phyloP scores from a whole-genome alignment of 1,140 invertebrate species.

The Nixonia krombeini region DNA sequence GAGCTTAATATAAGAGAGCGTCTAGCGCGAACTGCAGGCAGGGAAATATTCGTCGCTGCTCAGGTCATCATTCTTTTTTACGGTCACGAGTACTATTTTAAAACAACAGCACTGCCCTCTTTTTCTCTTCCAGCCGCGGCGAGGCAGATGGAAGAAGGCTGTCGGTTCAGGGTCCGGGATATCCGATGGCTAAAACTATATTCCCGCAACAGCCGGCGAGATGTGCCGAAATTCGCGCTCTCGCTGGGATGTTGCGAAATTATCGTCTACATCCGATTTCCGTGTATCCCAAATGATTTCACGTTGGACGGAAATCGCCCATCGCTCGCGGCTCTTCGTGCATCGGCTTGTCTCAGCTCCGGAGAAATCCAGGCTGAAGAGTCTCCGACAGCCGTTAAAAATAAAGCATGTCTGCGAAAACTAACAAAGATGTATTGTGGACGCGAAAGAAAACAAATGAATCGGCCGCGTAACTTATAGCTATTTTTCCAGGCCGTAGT shows the following conservation, averaged over 20 bases:
- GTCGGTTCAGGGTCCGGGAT: conserved; percentile 13
- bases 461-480: too few relatives aligned
- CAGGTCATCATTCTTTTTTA: conserved; percentile 65
- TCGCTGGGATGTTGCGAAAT: background rate
- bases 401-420: too few relatives aligned
- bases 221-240: conserved; percentile 7
- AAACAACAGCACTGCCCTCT: conserved; percentile 58
- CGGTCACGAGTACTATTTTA: conserved; percentile 64
- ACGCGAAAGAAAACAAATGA: too few relatives aligned
- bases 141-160: conserved; percentile 24
- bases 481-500: too few relatives aligned
- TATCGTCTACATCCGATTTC: background rate
- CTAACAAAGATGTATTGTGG: too few relatives aligned
- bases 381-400: too few relatives aligned
- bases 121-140: conserved; percentile 30
- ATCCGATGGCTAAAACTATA: conserved; percentile 14
- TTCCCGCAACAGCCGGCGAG: background rate
- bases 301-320: too few relatives aligned
- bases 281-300: too few relatives aligned
- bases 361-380: too few relatives aligned
- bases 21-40: too few relatives aligned
- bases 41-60: conserved; percentile 33
- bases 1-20: background rate
- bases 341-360: too few relatives aligned
- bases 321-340: too few relatives aligned